phyloP scores from a whole-genome alignment of 1,140 invertebrate genomes.

The Drosophila rhopaloa region DNA sequence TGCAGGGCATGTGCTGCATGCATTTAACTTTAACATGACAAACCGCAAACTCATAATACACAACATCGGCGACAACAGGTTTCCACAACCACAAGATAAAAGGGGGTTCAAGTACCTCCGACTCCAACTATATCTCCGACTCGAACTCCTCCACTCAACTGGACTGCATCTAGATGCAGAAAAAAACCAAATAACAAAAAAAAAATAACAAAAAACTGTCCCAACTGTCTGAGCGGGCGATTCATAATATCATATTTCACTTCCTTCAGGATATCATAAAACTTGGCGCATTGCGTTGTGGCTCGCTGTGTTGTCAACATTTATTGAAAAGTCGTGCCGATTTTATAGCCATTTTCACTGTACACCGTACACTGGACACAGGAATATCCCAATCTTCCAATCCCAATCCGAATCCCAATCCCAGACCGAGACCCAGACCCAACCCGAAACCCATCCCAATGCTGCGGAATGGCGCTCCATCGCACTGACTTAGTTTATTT shows the following conservation, averaged over 20 bases:
- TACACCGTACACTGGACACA: slow-evolving; percentile 35
- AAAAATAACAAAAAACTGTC: slow-evolving; percentile 63
- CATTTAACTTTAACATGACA: slow-evolving; percentile 83
- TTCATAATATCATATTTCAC: slow-evolving; percentile 84
- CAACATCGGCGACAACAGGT: slow-evolving; percentile 77
- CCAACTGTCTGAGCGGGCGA: slow-evolving; percentile 76
- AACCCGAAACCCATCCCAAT: slow-evolving; percentile 32
- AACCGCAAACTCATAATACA: slow-evolving; percentile 82
- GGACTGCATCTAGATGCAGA: slow-evolving; percentile 18
- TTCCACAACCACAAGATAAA: slow-evolving; percentile 67
- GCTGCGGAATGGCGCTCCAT: slow-evolving; percentile 59
- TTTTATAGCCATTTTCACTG: slow-evolving; percentile 83
- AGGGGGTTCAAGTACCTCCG: slow-evolving; percentile 45
- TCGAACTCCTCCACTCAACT: slow-evolving; percentile 48
- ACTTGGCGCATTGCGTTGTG: slow-evolving; percentile 70
- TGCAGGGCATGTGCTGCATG: slow-evolving; percentile 82
- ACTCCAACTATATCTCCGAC: slow-evolving; percentile 24
- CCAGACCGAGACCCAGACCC: slow-evolving; percentile 3
- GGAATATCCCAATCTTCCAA: slow-evolving; percentile 34
- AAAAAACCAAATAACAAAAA: slow-evolving; percentile 7
- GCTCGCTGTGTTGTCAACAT: slow-evolving; percentile 82
- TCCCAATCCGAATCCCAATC: slow-evolving; percentile 4
- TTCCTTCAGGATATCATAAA: slow-evolving; percentile 84
- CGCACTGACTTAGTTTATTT: slow-evolving; percentile 75
- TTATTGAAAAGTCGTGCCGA: slow-evolving; percentile 84